Percentiles rank a stretch among this genome's conserved stretches.
Evolutionary conservation across 2,888 invertebrate species (phyloP).

Genomic region (Meandrusa payeni): DNA sequence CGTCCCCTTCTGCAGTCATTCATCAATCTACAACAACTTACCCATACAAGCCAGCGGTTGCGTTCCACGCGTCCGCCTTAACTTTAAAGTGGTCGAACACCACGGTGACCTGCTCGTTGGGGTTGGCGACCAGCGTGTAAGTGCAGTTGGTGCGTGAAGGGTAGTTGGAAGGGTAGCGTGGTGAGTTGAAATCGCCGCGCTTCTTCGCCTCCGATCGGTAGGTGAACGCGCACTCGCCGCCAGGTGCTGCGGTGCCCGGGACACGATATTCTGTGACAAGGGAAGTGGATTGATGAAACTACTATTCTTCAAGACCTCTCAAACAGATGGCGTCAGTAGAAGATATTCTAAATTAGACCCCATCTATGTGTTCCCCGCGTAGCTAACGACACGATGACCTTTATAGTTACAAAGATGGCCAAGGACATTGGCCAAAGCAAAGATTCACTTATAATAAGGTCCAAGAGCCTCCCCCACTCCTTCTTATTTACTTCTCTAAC

Average conservation of each 20-base stretch:
- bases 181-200: slow-evolving; percentile 96
- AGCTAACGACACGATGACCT: too few relatives aligned
- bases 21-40: slow-evolving; percentile 34
- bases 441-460: too few relatives aligned
- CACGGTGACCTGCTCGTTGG: slow-evolving; percentile 93
- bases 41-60: slow-evolving; percentile 81
- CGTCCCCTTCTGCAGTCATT: too few relatives aligned
- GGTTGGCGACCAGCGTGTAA: slow-evolving; percentile 92
- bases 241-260: slow-evolving; percentile 95
- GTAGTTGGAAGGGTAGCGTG: slow-evolving; percentile 97
- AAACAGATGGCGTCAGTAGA: too few relatives aligned
- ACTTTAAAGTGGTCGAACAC: slow-evolving; percentile 96
- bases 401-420: too few relatives aligned
- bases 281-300: too few relatives aligned
- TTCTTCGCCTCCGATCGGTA: slow-evolving; percentile 93
- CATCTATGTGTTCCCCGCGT: too few relatives aligned
- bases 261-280: slow-evolving; percentile 90
- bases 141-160: slow-evolving; percentile 97
- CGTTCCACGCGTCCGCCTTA: slow-evolving; percentile 89
- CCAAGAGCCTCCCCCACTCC: too few relatives aligned
- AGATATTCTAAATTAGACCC: too few relatives aligned
- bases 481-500: too few relatives aligned
- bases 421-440: too few relatives aligned
- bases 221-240: slow-evolving; percentile 94
- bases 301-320: too few relatives aligned